Evolutionary conservation across 2,113 vertebrate species (phyloP), one percentile per base, ranked within the genome.

Genomic region (Thunnus maccoyii): DNA sequence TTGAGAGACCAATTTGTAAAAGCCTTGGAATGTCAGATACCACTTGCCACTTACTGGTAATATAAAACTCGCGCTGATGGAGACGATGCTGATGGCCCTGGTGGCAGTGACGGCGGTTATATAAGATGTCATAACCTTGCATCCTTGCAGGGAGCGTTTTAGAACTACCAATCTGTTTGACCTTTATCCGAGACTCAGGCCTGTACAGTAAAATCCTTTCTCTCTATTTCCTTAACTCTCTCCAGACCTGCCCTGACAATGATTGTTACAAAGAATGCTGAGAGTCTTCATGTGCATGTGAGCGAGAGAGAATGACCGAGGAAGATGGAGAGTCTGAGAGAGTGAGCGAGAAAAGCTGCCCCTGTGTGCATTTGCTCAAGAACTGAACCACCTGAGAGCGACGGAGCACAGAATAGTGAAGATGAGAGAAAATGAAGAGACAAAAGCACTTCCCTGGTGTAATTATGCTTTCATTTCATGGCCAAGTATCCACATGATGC

Each of bases 381-480:
- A 87, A 66, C 63, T 0, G 48, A 52, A 85, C 86, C 86, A 91
- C 88, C 89, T 89, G 92, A 93, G 89, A 89, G 84, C 82, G 83
- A 63, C 57, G n/a, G 82, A 88, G 92, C 90, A 90, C 71, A 75
- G 81, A 86, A 85, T 58, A 73, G 88, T 73, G 60, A 86, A 88
- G 89, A 91, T 85, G 89, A 89, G 84, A 91, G 89, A 89, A 91
- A 94, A 92, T 92, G 84, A 92, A 92, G 88, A 92, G 91, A 94
- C 88, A 92, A 91, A 91, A 89, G 86, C 87, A 72, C 86, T 84
- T 91, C 90, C 89, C 91, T 81, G 82, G 89, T 91, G 91, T 93
- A 94, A 94, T 94, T 94, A 92, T 77, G 88, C 89, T 92, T 92
- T 90, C 93, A 91, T 93, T 94, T 94, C 90, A 93, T 90, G 89